Evolutionary conservation across 2,888 invertebrate genomes (phyloP).

Genomic region (Metacarcinus magister): DNA sequence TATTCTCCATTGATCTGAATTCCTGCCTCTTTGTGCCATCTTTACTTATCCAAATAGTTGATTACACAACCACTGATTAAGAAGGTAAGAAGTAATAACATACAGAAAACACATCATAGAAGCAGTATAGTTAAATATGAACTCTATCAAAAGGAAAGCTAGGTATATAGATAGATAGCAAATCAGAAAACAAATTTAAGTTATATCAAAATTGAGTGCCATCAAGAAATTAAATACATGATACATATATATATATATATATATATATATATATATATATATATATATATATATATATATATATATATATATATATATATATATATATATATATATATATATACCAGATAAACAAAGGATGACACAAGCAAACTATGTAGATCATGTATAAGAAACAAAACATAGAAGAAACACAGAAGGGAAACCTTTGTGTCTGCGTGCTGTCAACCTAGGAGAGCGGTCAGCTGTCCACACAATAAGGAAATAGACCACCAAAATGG

Average conservation of each 20-base stretch:
- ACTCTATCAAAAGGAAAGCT: no score
- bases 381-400: not conserved
- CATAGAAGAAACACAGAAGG: not conserved
- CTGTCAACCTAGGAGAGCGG: conserved; percentile 84
- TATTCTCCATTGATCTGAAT: no score
- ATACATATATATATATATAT: not conserved
- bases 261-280: not conserved
- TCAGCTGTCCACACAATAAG: conserved; percentile 88
- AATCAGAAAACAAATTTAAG: not conserved
- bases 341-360: not conserved
- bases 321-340: not conserved
- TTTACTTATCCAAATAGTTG: not conserved
- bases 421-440: conserved; percentile 83
- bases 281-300: not conserved
- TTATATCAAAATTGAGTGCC: not conserved
- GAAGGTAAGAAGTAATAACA: not conserved
- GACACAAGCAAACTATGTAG: not conserved
- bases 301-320: not conserved
- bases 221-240: not conserved
- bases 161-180: not conserved
- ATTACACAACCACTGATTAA: not conserved
- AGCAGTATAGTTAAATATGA: not conserved
- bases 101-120: not conserved
- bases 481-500: conserved; percentile 88
- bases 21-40: no score